A percentile compares a stretch with the other conserved stretches of the same genome.
Conservation (phyloP, 2,797 vertebrate genomes). For the Simalia tracyae region DNA sequence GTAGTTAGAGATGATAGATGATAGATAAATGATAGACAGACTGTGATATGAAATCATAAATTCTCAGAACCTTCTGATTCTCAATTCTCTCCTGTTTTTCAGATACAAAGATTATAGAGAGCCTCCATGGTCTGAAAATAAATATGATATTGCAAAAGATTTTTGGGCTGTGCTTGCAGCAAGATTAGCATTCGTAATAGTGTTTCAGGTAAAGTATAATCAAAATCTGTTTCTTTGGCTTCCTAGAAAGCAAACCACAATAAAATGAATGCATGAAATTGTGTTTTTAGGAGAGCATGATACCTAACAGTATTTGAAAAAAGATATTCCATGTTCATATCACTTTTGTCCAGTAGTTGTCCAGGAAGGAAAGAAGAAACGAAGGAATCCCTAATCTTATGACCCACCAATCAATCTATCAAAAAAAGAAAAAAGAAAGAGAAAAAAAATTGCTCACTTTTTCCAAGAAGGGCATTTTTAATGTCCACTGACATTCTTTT, state of each 20-base stretch:
- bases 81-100: constrained; percentile 1
- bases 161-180: constrained; percentile 95
- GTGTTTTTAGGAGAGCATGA: background rate
- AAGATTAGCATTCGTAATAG: constrained; percentile 89
- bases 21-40: background rate
- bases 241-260: background rate
- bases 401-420: too few relatives aligned
- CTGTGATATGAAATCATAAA: background rate
- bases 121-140: constrained; percentile 85
- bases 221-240: background rate
- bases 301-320: background rate
- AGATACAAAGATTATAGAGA: constrained; percentile 95
- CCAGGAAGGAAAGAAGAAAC: background rate
- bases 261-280: background rate
- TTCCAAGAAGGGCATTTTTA: too few relatives aligned
- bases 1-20: background rate
- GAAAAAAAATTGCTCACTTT: too few relatives aligned
- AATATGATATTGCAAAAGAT: constrained; percentile 91
- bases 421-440: too few relatives aligned
- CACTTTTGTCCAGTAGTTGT: background rate
- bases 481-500: too few relatives aligned
- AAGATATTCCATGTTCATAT: background rate
- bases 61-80: background rate
- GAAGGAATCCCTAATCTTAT: too few relatives aligned
- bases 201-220: constrained; percentile 87